phyloP scores from a whole-genome alignment of 2,113 vertebrate species.

The Rhinolophus sinicus region DNA sequence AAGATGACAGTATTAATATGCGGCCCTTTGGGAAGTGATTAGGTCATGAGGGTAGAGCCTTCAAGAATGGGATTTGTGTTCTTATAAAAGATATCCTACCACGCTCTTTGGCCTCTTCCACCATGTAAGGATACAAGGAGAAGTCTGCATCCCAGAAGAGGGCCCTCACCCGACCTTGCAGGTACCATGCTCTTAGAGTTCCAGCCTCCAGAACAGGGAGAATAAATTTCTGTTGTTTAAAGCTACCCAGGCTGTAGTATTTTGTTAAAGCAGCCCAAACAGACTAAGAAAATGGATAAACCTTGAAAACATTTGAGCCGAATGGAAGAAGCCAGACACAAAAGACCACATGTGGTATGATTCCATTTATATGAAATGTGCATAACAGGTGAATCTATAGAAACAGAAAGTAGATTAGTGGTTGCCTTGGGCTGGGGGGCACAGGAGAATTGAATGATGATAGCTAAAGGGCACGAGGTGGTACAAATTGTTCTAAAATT shows the following conservation, averaged over 20 bases:
- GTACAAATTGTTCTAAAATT: background rate
- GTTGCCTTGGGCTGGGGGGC: background rate
- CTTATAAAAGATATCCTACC: background rate
- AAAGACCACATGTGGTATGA: background rate
- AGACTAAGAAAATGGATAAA: background rate
- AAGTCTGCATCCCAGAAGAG: background rate
- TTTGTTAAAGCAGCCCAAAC: background rate
- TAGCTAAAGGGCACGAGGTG: background rate
- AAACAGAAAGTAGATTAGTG: background rate
- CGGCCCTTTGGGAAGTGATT: background rate
- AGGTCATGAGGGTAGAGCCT: background rate
- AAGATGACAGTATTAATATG: background rate
- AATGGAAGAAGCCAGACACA: background rate
- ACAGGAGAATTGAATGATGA: background rate
- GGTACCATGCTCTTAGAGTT: background rate
- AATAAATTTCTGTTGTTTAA: background rate
- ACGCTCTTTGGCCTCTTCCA: background rate
- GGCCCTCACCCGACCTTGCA: background rate
- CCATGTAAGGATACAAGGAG: background rate
- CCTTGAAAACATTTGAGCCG: background rate
- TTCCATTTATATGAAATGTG: background rate
- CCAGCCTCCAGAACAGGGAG: background rate
- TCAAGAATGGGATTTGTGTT: background rate
- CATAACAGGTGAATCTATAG: background rate
- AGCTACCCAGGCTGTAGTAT: background rate